These are phyloP conservation scores for Cnemophilus loriae DNA, from an alignment of 2,113 vertebrate genomes.

Conservation along the genomic window DNA sequence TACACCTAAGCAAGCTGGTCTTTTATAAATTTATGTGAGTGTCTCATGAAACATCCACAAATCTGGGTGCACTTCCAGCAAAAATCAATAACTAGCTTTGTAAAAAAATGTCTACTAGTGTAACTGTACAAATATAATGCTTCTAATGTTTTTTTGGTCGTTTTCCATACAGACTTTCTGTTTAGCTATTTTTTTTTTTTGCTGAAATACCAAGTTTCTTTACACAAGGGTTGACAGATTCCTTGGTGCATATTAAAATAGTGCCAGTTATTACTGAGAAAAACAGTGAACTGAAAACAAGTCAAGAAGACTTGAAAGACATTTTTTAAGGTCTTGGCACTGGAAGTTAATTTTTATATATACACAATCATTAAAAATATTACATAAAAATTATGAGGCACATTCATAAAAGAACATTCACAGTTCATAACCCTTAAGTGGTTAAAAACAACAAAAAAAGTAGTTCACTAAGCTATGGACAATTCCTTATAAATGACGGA, in stretches of 20 bases:
- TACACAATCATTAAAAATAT: background rate
- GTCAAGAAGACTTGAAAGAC: slow-evolving; percentile 3
- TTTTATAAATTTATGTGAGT: background rate
- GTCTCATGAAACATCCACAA: background rate
- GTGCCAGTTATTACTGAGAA: slow-evolving; percentile 5
- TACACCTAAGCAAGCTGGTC: background rate
- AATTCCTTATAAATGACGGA: background rate
- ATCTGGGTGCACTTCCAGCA: background rate
- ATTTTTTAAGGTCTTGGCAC: slow-evolving; percentile 8
- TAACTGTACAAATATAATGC: background rate
- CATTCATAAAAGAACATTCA: background rate
- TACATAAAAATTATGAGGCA: background rate
- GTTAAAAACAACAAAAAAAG: background rate
- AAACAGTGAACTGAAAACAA: slow-evolving; percentile 7
- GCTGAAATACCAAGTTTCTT: background rate
- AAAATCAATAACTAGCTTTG: background rate
- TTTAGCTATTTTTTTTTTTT: background rate
- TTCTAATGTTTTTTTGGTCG: background rate
- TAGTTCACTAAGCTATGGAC: background rate
- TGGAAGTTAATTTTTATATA: background rate
- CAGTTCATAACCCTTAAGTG: background rate
- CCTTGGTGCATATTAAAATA: slow-evolving; percentile 10
- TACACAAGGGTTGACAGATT: background rate
- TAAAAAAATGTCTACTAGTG: background rate
- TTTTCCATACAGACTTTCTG: background rate